phyloP scores from a whole-genome alignment of 1,140 invertebrate genomes.

The Drosophila punjabiensis region DNA sequence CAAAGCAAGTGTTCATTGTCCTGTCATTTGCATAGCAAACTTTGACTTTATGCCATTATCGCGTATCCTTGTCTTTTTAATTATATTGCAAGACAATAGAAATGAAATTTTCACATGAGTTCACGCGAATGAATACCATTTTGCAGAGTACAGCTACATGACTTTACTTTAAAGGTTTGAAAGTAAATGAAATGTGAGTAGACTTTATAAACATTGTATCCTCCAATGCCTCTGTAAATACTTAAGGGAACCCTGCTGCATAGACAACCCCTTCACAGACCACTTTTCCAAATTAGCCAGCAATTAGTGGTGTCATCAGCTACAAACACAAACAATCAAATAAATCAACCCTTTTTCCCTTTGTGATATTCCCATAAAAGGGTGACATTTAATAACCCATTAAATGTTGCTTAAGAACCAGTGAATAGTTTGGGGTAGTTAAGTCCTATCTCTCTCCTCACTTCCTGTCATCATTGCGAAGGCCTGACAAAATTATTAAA shows the following conservation, averaged over 20 bases:
- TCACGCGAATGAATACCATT: conserved; percentile 70
- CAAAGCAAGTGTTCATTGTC: conserved; percentile 66
- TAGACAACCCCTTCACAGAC: conserved; percentile 45
- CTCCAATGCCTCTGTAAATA: conserved; percentile 13
- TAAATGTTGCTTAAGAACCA: conserved; percentile 51
- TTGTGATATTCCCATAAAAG: conserved; percentile 7
- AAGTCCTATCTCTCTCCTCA: conserved; percentile 12
- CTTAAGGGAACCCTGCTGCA: background rate
- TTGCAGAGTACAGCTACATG: background rate
- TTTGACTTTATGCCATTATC: conserved; percentile 53
- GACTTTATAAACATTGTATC: background rate
- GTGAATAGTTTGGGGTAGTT: conserved; percentile 30
- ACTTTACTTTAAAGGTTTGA: background rate
- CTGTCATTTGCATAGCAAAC: conserved; percentile 85
- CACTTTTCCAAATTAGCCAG: conserved; percentile 70
- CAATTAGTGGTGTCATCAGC: conserved; percentile 79
- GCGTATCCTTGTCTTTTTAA: conserved; percentile 80
- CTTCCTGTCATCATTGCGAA: conserved; percentile 34
- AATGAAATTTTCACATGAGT: conserved; percentile 78
- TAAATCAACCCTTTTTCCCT: conserved; percentile 45
- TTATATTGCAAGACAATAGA: conserved; percentile 65
- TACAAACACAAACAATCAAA: conserved; percentile 59
- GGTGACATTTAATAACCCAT: conserved; percentile 73
- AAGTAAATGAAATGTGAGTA: background rate
- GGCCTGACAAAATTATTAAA: conserved; percentile 7